A percentile compares a stretch with the other conserved stretches of the same genome.
Evolutionary conservation across 2,797 vertebrate genomes (phyloP).

Genomic region (Lagorchestes hirsutus): DNA sequence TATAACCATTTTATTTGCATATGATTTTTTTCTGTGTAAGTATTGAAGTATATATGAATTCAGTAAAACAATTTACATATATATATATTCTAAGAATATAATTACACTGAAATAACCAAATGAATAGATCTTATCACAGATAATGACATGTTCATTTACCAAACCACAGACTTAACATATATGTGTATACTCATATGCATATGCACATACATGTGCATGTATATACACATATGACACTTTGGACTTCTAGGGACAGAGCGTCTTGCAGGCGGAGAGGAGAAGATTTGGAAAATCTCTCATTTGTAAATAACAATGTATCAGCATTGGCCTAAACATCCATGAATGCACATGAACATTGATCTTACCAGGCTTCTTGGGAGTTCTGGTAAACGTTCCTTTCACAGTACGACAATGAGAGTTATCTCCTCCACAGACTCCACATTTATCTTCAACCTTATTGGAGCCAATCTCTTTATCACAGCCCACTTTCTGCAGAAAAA

Average conservation of each 20-base stretch:
- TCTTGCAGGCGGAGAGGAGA: background rate
- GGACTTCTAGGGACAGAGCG: background rate
- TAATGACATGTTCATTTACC: background rate
- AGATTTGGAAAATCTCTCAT: background rate
- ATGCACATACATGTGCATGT: background rate
- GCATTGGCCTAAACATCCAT: background rate
- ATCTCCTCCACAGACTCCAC: slow-evolving; percentile 97
- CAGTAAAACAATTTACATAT: background rate
- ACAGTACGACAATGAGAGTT: slow-evolving; percentile 97
- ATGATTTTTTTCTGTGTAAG: background rate
- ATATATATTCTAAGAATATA: background rate
- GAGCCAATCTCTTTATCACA: slow-evolving; percentile 98
- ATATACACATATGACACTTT: background rate
- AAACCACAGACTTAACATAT: background rate
- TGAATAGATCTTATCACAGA: background rate
- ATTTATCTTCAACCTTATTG: slow-evolving; percentile 95
- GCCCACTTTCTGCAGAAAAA: slow-evolving; percentile 93
- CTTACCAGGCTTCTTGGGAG: slow-evolving; percentile 96
- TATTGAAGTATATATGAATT: background rate
- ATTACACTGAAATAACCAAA: background rate
- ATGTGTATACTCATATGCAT: background rate
- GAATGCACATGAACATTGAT: background rate
- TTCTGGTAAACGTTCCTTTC: slow-evolving; percentile 95
- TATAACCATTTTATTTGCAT: background rate
- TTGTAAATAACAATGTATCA: background rate